Conservation (phyloP, 1,140 invertebrate genomes). For the Latrodectus geometricus region DNA sequence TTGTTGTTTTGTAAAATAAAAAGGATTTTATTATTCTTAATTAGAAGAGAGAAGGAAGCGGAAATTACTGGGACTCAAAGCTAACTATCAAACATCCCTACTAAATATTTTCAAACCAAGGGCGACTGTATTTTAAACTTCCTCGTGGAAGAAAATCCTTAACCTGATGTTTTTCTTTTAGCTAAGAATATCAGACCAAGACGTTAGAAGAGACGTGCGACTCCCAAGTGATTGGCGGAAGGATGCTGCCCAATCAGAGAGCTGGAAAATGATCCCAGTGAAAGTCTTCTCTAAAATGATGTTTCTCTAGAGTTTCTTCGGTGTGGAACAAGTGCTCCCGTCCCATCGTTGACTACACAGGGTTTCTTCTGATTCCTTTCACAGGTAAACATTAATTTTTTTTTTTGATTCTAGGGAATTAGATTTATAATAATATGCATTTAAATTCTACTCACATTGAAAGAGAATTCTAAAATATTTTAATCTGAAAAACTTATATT, state of each 20-base stretch:
- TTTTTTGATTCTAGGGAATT: neutral
- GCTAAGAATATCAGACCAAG: constrained; percentile 22
- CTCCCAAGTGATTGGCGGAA: constrained; percentile 24
- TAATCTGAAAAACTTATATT: too few relatives aligned
- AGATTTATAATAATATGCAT: too few relatives aligned
- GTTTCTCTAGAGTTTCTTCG: constrained; percentile 55
- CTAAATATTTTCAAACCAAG: neutral
- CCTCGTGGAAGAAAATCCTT: neutral
- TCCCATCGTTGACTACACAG: constrained; percentile 18
- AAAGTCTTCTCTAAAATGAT: constrained; percentile 31
- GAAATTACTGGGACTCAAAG: too few relatives aligned
- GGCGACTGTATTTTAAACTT: constrained; percentile 9
- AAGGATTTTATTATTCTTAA: too few relatives aligned
- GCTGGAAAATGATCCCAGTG: constrained; percentile 33
- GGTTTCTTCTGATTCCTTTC: constrained; percentile 36
- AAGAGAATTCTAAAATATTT: too few relatives aligned
- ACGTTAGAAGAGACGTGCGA: constrained; percentile 12
- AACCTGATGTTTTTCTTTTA: constrained; percentile 43
- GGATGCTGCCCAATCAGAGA: constrained; percentile 11
- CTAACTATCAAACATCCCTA: neutral
- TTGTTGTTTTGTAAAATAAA: too few relatives aligned
- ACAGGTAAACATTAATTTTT: constrained; percentile 34
- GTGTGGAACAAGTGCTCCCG: constrained; percentile 32
- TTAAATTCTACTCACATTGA: too few relatives aligned
- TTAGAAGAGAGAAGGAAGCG: too few relatives aligned